These are phyloP conservation scores for Tinamus guttatus DNA, from an alignment of 2,113 vertebrate genomes.

Conservation along the genomic window DNA sequence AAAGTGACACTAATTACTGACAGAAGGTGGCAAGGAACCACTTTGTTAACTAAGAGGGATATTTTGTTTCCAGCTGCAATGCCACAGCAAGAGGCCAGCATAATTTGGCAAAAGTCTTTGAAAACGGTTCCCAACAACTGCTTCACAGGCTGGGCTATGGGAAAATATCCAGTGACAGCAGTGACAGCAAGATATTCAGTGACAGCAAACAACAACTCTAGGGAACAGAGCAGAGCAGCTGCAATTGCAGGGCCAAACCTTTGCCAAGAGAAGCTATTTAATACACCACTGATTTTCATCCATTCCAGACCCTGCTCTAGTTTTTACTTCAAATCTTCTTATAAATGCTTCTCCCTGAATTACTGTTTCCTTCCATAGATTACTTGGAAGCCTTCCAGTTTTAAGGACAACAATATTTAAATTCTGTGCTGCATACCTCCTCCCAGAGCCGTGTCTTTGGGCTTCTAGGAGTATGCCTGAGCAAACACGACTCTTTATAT, in stretches of 20 bases:
- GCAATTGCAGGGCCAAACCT: neutral
- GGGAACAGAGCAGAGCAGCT: slow-evolving; percentile 2
- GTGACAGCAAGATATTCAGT: slow-evolving; percentile 19
- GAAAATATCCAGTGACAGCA: slow-evolving; percentile 27
- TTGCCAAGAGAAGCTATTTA: neutral
- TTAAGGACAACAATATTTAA: slow-evolving; percentile 61
- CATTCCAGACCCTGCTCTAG: neutral
- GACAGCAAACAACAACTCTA: neutral
- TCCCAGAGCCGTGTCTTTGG: slow-evolving; percentile 39
- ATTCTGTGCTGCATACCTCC: slow-evolving; percentile 68
- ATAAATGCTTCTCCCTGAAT: neutral
- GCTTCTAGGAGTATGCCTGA: slow-evolving; percentile 61
- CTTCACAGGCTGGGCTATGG: neutral
- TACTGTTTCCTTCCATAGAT: slow-evolving; percentile 23
- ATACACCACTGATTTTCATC: neutral
- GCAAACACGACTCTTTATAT: slow-evolving; percentile 73
- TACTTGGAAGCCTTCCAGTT: neutral
- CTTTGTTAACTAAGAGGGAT: neutral
- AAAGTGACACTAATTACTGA: neutral
- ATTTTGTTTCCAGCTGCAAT: neutral
- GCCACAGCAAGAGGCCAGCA: neutral
- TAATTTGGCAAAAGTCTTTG: neutral
- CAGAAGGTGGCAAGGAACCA: neutral
- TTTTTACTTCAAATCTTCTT: neutral
- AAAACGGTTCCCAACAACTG: neutral